Evolutionary conservation across 2,113 vertebrate species (phyloP).

Genomic region (Sitta europaea): DNA sequence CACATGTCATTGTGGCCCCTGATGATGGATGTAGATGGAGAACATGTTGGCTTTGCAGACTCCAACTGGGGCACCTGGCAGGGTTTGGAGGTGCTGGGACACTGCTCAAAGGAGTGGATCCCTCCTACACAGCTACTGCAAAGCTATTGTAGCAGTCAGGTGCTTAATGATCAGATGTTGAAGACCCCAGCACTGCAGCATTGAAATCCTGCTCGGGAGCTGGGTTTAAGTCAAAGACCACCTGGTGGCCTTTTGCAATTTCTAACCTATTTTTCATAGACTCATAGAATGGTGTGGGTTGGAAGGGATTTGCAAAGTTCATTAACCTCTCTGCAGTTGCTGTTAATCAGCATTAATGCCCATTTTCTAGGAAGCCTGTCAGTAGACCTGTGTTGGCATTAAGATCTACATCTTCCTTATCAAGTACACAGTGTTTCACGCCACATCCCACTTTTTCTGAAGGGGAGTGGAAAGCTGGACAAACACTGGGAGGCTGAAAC

Average conservation of each 20-base stretch:
- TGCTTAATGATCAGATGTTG: neutral
- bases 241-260: neutral
- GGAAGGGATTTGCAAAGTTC: neutral
- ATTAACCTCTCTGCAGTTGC: neutral
- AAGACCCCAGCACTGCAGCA: neutral
- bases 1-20: rapidly evolving
- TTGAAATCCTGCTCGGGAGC: neutral
- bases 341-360: neutral
- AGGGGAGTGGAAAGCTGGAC: neutral
- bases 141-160: neutral
- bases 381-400: neutral
- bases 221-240: neutral
- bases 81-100: neutral
- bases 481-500: neutral
- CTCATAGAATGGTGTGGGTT: neutral
- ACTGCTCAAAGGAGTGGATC: neutral
- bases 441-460: neutral
- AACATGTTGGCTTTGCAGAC: neutral
- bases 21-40: neutral
- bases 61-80: neutral
- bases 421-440: neutral
- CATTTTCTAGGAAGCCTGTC: neutral
- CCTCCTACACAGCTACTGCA: neutral
- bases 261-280: neutral
- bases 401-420: neutral